Conservation (phyloP, 2,888 invertebrate genomes). For the Eueremaeus valkanovi region DNA sequence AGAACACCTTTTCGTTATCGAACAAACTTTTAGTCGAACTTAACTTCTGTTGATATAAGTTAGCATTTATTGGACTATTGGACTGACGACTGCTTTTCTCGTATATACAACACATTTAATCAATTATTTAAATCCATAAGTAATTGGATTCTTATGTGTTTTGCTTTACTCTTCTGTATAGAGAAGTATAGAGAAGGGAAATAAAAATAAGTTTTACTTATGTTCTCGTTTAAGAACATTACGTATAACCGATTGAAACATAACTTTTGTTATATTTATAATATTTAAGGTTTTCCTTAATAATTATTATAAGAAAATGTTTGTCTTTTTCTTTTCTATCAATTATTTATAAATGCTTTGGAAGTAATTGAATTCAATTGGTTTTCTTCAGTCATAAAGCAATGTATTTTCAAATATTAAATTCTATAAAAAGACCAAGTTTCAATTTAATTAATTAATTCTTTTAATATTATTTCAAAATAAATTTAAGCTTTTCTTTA, state of each 20-base stretch:
- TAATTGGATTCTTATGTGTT: not conserved
- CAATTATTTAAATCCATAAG: conserved; percentile 19
- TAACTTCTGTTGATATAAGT: not conserved
- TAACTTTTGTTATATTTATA: too few species aligned
- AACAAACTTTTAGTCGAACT: not conserved
- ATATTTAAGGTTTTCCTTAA: too few species aligned
- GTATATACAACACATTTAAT: not conserved
- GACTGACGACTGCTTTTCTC: not conserved
- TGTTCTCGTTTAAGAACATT: not conserved
- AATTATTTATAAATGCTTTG: not conserved
- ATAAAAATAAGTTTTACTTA: too few species aligned
- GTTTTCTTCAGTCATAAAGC: too few species aligned
- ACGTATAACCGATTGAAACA: not conserved
- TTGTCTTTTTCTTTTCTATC: not conserved
- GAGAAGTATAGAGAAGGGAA: too few species aligned
- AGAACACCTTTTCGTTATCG: not conserved
- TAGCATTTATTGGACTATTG: not conserved
- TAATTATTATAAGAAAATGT: not conserved
- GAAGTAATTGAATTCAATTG: too few species aligned
- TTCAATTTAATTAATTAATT: too few species aligned
- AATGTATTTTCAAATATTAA: too few species aligned
- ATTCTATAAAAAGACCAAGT: too few species aligned
- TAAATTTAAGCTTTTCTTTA: too few species aligned
- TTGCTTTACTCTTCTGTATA: not conserved
- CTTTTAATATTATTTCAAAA: too few species aligned